Base-by-base conservation (phyloP, 2,113 vertebrate species). In the Oryzias curvinotus region DNA sequence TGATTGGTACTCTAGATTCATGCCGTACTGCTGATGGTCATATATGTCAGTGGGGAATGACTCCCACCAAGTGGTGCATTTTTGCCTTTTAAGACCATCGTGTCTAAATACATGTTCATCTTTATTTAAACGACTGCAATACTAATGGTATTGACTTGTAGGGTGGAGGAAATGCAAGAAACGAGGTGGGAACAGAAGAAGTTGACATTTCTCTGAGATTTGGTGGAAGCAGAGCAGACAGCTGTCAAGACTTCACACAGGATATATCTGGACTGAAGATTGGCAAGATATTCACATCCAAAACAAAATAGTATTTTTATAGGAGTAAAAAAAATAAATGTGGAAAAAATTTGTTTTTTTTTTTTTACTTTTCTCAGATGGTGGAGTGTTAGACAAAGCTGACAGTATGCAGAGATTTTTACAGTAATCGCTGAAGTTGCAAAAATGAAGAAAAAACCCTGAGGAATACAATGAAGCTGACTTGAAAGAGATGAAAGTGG, bases 371-470 rank as follows among this genome's bases (percentile, higher is more conserved):
- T 41, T 81, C 85, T 49, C 70, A 97, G 95, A 83, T 97, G 30
- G 90, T 60, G 50, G 75, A 93, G 10, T 96, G 94, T 52, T 87
- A 91, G 55, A 62, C 73, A 51, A 86, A 71, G 68, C 75, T 96
- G 65, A 81, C 76, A 16, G 1, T 96, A 94, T 60, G 88, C 92
- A 58, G 84, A 92, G 72, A 92, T n/a, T n/a, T n/a, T n/a, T n/a
- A n/a, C n/a, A n/a, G n/a, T n/a, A n/a, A n/a, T n/a, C n/a, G n/a
- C n/a, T 46, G 81, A 69, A 72, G 71, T 96, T 44, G 85, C 93
- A 62, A 43, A 75, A 47, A 92, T 95, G 82, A 94, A 97, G 79
- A 23, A 49, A 54, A 6, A 81, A 83, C 16, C 69, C 84, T 0
- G 23, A 93, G 44, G 56, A 52, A 17, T 90, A 87, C 80, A 89